These are phyloP conservation scores for Cebus imitator DNA, from an alignment of 2,113 vertebrate genomes.

Conservation along the genomic window DNA sequence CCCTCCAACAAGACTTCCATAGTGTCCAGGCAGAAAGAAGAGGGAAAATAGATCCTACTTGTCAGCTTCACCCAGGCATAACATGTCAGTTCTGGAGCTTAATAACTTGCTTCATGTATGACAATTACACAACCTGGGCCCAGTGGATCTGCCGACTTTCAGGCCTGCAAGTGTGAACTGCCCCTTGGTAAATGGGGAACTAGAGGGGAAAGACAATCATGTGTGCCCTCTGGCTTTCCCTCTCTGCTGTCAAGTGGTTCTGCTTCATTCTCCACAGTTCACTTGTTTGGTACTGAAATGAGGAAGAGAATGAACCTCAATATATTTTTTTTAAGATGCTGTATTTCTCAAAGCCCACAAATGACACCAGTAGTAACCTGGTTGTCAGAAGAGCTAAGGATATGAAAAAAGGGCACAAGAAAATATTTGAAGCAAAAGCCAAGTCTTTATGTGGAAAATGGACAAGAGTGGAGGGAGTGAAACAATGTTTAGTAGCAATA, in stretches of 20 bases:
- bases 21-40: not conserved
- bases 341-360: slow-evolving; percentile 11
- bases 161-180: not conserved
- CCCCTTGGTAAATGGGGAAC: not conserved
- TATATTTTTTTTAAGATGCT: slow-evolving; percentile 9
- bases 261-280: not conserved
- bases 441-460: not conserved
- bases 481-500: slow-evolving; percentile 10
- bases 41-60: slow-evolving; percentile 20
- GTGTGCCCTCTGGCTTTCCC: not conserved
- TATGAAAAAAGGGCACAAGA: not conserved
- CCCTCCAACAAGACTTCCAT: not conserved
- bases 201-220: not conserved
- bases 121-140: not conserved
- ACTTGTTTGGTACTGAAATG: not conserved
- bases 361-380: not conserved
- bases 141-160: not conserved
- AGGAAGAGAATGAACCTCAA: not conserved
- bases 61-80: slow-evolving; percentile 25
- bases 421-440: not conserved
- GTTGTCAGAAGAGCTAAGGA: slow-evolving; percentile 9
- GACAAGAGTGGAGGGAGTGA: not conserved
- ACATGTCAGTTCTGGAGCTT: not conserved
- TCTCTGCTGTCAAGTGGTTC: not conserved
- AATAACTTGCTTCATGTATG: not conserved